Evolutionary conservation across 2,888 invertebrate species (phyloP).

Genomic region (Athalia circularis): DNA sequence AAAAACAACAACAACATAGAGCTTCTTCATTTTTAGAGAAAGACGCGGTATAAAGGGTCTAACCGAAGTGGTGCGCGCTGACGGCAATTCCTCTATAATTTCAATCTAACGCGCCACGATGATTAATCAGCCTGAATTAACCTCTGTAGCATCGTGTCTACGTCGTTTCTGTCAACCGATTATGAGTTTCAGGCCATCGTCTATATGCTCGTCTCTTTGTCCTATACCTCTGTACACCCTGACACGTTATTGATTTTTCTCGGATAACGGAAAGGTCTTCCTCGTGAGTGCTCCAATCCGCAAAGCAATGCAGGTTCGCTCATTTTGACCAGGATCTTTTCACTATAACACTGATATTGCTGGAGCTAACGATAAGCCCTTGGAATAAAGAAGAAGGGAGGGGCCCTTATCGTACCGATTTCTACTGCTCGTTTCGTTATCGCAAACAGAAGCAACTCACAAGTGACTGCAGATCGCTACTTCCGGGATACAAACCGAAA

Average conservation of each 20-base stretch:
- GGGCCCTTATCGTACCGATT: not conserved
- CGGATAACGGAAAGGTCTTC: no score
- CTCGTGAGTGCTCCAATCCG: no score
- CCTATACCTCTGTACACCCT: not conserved
- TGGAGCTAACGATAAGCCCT: not conserved
- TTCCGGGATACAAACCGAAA: constrained; percentile 37
- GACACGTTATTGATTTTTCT: no score
- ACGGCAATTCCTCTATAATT: constrained; percentile 52
- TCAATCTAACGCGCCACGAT: constrained; percentile 56
- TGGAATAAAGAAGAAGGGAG: not conserved
- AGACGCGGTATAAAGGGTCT: not conserved
- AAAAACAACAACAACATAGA: no score
- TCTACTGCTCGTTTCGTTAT: constrained; percentile 20
- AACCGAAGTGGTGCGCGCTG: constrained; percentile 17
- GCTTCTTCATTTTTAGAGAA: no score
- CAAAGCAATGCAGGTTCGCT: no score
- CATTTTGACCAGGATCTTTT: no score
- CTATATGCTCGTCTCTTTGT: not conserved
- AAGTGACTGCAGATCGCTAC: constrained; percentile 28
- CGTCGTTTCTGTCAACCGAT: not conserved
- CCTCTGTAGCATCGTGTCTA: constrained; percentile 38
- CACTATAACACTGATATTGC: no score
- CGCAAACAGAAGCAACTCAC: constrained; percentile 32
- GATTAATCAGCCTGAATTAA: constrained; percentile 53
- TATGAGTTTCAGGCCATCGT: constrained; percentile 10